These are phyloP conservation scores for Scaptomyza flava DNA, from an alignment of 2,888 invertebrate genomes.

Conservation along the genomic window DNA sequence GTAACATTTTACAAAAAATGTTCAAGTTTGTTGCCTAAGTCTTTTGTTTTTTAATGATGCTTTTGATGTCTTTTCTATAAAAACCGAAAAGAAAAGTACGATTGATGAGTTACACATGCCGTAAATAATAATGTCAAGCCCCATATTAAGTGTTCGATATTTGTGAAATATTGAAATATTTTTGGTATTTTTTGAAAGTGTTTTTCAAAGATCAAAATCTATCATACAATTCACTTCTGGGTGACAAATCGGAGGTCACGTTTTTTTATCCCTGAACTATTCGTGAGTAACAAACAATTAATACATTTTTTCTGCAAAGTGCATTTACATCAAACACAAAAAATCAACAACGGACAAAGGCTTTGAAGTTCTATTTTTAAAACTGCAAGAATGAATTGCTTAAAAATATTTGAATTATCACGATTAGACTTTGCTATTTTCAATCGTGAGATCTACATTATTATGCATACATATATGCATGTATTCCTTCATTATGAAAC, in stretches of 20 bases:
- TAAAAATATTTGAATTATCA: constrained; percentile 10
- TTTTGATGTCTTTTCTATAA: background rate
- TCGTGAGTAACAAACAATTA: background rate
- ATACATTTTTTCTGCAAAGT: background rate
- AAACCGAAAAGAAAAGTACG: background rate
- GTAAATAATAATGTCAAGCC: constrained; percentile 1
- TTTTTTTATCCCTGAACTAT: background rate
- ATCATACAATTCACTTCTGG: background rate
- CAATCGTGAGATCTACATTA: background rate
- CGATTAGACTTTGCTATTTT: background rate
- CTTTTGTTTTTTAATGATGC: constrained; percentile 35
- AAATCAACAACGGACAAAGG: background rate
- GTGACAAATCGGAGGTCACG: background rate
- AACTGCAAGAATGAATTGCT: constrained; percentile 14
- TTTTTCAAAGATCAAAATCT: background rate
- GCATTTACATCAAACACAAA: no score
- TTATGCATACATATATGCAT: background rate
- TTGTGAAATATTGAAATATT: background rate
- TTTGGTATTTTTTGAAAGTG: background rate
- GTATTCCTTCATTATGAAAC: constrained; percentile 2
- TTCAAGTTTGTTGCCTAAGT: constrained; percentile 59
- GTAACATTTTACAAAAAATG: constrained; percentile 8
- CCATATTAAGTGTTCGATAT: background rate
- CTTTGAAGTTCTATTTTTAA: background rate
- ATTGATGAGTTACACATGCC: constrained; percentile 15